Conservation (phyloP, 2,113 vertebrate species). For the Phylloscopus trochiloides region DNA sequence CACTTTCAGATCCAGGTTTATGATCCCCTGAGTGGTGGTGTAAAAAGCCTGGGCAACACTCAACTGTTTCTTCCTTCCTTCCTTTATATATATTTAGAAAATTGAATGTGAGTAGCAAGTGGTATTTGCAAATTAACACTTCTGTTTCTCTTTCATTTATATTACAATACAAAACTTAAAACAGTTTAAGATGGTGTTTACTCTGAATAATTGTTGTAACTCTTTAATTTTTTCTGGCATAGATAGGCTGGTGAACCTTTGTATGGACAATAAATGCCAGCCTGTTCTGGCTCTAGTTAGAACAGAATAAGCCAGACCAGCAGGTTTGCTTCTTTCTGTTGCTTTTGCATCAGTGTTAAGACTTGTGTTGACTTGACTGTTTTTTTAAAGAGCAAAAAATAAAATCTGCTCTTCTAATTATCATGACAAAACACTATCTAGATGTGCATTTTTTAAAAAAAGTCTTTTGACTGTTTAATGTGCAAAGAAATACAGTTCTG, state of each 20-base stretch:
- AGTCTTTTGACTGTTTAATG: not conserved
- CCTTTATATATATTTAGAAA: not conserved
- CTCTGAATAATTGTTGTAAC: not conserved
- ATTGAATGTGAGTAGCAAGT: not conserved
- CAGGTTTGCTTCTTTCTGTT: conserved; percentile 28
- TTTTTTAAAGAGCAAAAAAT: not conserved
- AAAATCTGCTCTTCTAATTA: not conserved
- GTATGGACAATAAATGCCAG: not conserved
- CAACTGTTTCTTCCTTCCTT: not conserved
- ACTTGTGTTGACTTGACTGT: conserved; percentile 22
- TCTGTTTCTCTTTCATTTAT: not conserved
- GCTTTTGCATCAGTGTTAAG: not conserved
- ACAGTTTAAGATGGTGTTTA: not conserved
- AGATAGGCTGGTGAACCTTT: not conserved
- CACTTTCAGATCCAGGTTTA: not conserved
- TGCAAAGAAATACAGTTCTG: not conserved
- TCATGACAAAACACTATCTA: not conserved
- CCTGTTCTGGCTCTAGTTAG: conserved; percentile 13
- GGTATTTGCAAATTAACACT: not conserved
- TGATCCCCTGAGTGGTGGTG: not conserved
- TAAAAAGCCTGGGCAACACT: not conserved
- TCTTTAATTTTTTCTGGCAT: not conserved
- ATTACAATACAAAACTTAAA: not conserved
- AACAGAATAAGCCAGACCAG: conserved; percentile 39
- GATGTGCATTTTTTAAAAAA: not conserved